Base-by-base conservation (phyloP, 2,797 vertebrate species). In the Eutrigla gurnardus region DNA sequence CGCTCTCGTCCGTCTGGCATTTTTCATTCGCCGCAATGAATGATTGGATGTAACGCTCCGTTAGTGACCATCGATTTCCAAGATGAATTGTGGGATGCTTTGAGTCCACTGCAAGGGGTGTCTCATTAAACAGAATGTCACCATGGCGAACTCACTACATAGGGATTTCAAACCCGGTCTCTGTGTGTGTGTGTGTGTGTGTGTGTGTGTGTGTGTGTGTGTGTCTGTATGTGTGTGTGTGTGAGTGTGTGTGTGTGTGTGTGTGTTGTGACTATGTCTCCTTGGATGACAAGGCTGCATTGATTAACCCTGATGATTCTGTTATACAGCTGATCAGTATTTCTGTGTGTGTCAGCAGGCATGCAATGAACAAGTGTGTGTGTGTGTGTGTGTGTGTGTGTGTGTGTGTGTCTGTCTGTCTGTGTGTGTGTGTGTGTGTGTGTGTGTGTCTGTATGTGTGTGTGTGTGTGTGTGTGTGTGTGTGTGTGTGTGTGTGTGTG, bases 271-370 rank as follows among this genome's bases (percentile, higher is more conserved):
- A 25, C 25, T 55, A 58, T 69, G 39, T 50, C 78, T 80, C 74
- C 70, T 79, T 77, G 78, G 70, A 66, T 80, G 72, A 83, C 63
- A 70, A 73, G 40, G 60, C 75, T 70, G 68, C 73, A 88, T 80
- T 78, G 87, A 88, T 87, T 87, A 87, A 88, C 87, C 59, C 65
- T 60, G 72, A 83, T 79, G 77, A 81, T 78, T 81, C 33, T 70
- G 49, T 75, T 62, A 77, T 63, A 45, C 71, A 75, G 60, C 77
- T 55, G 64, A 88, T 87, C 81, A 85, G 78, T 77, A 77, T 85
- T 87, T 88, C 33, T 75, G 49, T 36, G 32, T 35, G 58, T 49
- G 72, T 88, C 85, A 88, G 84, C 81, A 77, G 43, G 15, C 35
- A 57, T 47, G 5, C 14, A 40, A 6, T 63, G 64, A 36, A 18